phyloP scores from a whole-genome alignment of 2,888 invertebrate genomes.

The Tupiocoris notatus region DNA sequence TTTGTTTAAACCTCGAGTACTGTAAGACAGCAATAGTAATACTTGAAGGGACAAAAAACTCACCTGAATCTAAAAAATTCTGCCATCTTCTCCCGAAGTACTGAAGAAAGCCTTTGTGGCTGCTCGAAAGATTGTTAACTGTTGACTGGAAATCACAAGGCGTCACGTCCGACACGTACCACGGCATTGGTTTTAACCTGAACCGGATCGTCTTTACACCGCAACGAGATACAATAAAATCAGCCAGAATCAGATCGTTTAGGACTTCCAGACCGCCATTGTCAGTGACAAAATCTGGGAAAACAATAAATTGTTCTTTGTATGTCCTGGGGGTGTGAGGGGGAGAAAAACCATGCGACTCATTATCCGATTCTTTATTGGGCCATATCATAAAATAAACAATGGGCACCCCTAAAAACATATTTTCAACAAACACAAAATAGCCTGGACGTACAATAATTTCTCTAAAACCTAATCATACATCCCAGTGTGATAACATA shows the following conservation, averaged over 20 bases:
- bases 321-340: too few species aligned
- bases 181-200: slow-evolving; percentile 85
- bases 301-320: slow-evolving; percentile 46
- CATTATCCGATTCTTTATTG: too few species aligned
- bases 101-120: slow-evolving; percentile 51
- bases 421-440: too few species aligned
- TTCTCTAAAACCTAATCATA: too few species aligned
- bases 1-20: too few species aligned
- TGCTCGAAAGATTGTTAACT: slow-evolving; percentile 54
- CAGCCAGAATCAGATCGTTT: slow-evolving; percentile 83
- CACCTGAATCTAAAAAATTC: slow-evolving; percentile 58
- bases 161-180: slow-evolving; percentile 94
- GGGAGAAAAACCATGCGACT: too few species aligned
- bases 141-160: slow-evolving; percentile 71
- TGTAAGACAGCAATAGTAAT: too few species aligned
- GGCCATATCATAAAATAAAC: too few species aligned
- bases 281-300: slow-evolving; percentile 78
- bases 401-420: too few species aligned
- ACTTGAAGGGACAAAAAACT: too few species aligned
- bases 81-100: slow-evolving; percentile 63
- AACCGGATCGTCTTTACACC: slow-evolving; percentile 70
- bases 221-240: slow-evolving; percentile 66
- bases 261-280: slow-evolving; percentile 93
- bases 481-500: too few species aligned
- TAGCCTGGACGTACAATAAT: too few species aligned